Evolutionary conservation across 2,113 vertebrate genomes (phyloP).

Genomic region (Nicator chloris): DNA sequence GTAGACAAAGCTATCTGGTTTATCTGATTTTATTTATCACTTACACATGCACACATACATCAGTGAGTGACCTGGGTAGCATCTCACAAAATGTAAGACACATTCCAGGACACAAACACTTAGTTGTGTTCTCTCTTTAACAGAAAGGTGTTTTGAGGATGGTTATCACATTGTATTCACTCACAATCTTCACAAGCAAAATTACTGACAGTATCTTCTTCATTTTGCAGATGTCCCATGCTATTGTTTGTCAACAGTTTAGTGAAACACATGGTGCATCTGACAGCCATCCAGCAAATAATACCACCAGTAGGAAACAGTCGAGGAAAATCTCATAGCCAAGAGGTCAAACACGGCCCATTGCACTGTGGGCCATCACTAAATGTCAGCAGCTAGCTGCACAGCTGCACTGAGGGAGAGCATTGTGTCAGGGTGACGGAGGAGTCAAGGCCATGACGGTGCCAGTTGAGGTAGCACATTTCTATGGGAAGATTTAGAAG

Average conservation of each 20-base stretch:
- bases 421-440: background rate
- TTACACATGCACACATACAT: background rate
- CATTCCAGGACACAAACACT: background rate
- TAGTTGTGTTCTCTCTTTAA: background rate
- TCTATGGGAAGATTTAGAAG: background rate
- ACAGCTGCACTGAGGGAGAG: background rate
- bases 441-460: background rate
- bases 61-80: background rate
- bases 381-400: background rate
- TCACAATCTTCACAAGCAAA: background rate
- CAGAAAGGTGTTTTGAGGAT: background rate
- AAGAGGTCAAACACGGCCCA: background rate
- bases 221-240: background rate
- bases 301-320: background rate
- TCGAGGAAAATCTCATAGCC: background rate
- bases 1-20: background rate
- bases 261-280: background rate
- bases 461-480: background rate
- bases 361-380: fast-evolving
- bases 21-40: background rate
- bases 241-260: background rate
- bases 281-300: background rate
- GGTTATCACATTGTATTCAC: background rate
- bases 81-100: background rate
- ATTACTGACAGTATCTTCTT: background rate